phyloP scores from a whole-genome alignment of 92 coral and sea anemone species.

The Chrysogorgia sp. region DNA sequence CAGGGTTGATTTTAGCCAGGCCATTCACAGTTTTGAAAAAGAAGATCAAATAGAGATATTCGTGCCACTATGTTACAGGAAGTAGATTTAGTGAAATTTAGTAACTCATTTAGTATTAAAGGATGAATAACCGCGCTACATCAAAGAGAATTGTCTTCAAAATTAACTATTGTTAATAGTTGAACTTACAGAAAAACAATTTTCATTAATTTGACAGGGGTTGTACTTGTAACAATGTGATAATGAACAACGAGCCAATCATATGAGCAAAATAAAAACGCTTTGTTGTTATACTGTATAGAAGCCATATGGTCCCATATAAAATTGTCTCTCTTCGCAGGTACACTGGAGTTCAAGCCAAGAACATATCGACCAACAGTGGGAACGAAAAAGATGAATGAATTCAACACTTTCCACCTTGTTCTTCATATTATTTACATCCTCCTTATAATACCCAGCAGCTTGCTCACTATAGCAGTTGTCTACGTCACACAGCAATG shows the following conservation, averaged over 20 bases:
- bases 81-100: too few relatives aligned
- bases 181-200: not conserved
- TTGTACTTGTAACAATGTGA: too few relatives aligned
- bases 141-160: too few relatives aligned
- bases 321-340: not conserved
- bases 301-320: too few relatives aligned
- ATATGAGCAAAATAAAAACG: not conserved
- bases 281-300: too few relatives aligned
- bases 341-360: not conserved
- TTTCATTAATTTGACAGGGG: not conserved
- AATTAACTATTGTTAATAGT: too few relatives aligned
- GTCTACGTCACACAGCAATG: slow-evolving; percentile 24
- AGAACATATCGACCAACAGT: not conserved
- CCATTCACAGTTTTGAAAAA: too few relatives aligned
- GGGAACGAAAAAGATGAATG: not conserved
- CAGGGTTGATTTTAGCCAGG: too few relatives aligned
- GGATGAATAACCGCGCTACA: too few relatives aligned
- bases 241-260: not conserved
- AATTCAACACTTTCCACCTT: slow-evolving; percentile 17
- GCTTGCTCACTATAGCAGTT: not conserved
- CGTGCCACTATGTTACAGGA: too few relatives aligned
- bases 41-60: too few relatives aligned
- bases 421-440: slow-evolving; percentile 12
- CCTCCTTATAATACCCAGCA: slow-evolving; percentile 2
- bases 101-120: too few relatives aligned